phyloP scores from a whole-genome alignment of 2,113 vertebrate genomes.

The Opisthocomus hoazin region DNA sequence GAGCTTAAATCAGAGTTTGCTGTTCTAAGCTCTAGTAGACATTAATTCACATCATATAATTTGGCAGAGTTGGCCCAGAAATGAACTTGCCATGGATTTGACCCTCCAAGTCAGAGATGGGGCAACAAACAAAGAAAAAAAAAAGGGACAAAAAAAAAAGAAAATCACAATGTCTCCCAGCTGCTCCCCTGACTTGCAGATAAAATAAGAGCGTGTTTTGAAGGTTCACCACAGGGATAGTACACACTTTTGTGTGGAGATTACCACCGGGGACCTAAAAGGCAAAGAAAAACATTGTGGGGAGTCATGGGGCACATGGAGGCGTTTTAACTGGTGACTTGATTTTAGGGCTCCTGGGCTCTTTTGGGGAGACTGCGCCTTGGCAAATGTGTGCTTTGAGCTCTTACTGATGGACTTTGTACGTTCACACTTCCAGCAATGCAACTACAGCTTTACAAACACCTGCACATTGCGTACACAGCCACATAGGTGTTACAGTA shows the following conservation, averaged over 20 bases:
- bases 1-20: slow-evolving; percentile 77
- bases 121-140: not conserved
- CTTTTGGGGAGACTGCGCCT: not conserved
- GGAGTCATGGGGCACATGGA: fast-evolving
- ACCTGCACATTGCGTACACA: not conserved
- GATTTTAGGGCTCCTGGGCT: not conserved
- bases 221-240: not conserved
- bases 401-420: not conserved
- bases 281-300: not conserved
- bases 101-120: slow-evolving; percentile 56
- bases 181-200: not conserved
- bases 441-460: not conserved
- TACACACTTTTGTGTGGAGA: not conserved
- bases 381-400: not conserved
- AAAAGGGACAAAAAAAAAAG: not conserved
- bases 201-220: not conserved
- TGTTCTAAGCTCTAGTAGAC: slow-evolving; percentile 67
- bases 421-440: fast-evolving
- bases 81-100: slow-evolving; percentile 74
- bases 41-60: slow-evolving; percentile 80
- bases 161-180: slow-evolving; percentile 1
- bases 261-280: not conserved
- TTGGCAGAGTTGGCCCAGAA: slow-evolving; percentile 77
- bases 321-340: not conserved
- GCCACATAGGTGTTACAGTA: not conserved